Evolutionary conservation across 2,888 invertebrate genomes (phyloP), one percentile per base, ranked within the genome.

Genomic region (Itoplectis maculator): DNA sequence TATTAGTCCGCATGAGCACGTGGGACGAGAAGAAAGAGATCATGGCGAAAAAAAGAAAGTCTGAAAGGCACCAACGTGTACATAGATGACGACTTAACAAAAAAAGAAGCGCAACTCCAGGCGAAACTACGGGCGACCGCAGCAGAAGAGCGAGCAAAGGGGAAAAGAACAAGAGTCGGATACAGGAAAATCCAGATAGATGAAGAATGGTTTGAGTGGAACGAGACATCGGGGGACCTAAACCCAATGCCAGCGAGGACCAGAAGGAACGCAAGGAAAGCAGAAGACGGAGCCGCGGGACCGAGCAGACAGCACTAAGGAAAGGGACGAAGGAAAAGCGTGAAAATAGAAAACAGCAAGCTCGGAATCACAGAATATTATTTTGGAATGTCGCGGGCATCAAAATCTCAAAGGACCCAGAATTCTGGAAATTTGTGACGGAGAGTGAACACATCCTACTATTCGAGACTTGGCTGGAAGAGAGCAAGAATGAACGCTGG

Each of bases 11-110:
- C 42, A 42, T 42, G 42, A 42, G 13, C 42, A 42, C 1, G 42
- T 42, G 42, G 42, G 42, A 42, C 42, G 42, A 42, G 9, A 42
- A 42, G 42, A 42, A 63, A 15, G 59, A n/a, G 6, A 59, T 59
- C 23, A 59, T 59, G 13, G n/a, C 29, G 59, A 59, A 23, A 42
- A 42, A 42, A 42, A 13, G 42, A 13, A 42, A n/a, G 42, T 42
- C 42, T 42, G 42, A 42, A 42, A 5, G 42, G 42, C 42, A 42
- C 42, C 42, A 42, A 42, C 42, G 42, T 4, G 42, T 42, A 42
- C 4, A 42, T 42, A 42, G 42, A 42, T n/a, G n/a, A n/a, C n/a
- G n/a, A n/a, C 42, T 42, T 42, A 42, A 42, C 42, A 42, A 42
- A 42, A 42, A 42, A 42, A 42, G 42, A 42, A 42, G 42, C 42